phyloP scores from a whole-genome alignment of 2,888 invertebrate genomes.

The Hedychridium roseum region DNA sequence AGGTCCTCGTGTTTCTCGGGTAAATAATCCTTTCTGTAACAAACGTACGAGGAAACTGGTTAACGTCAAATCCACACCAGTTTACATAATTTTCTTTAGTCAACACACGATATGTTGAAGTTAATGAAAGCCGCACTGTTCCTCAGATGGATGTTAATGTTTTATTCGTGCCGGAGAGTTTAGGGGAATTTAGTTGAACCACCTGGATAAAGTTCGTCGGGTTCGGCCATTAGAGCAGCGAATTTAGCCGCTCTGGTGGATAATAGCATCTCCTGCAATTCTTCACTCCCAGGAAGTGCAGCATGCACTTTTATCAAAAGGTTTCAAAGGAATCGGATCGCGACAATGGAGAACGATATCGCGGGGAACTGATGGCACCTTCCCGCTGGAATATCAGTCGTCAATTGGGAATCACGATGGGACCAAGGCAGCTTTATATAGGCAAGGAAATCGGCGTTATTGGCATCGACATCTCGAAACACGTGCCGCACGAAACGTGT shows the following conservation, averaged over 20 bases:
- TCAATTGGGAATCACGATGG: conserved; percentile 37
- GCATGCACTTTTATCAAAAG: too few relatives aligned
- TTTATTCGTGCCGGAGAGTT: neutral
- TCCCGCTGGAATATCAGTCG: conserved; percentile 25
- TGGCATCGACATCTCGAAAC: conserved; percentile 29
- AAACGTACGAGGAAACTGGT: neutral
- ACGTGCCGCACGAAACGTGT: conserved; percentile 47
- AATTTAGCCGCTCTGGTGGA: conserved; percentile 53
- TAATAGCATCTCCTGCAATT: conserved; percentile 37
- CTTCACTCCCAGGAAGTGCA: too few relatives aligned
- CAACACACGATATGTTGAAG: neutral
- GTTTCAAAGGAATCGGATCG: too few relatives aligned
- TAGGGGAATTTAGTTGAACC: conserved; percentile 1
- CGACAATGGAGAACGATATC: neutral
- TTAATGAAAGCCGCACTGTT: neutral
- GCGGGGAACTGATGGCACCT: conserved; percentile 3
- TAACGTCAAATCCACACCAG: neutral
- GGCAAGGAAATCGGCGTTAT: conserved; percentile 14
- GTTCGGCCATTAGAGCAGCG: conserved; percentile 56
- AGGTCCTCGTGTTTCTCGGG: conserved; percentile 67
- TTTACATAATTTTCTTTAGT: neutral
- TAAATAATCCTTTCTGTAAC: conserved; percentile 72
- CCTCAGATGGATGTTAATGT: neutral
- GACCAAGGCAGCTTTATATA: conserved; percentile 41
- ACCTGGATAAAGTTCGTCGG: conserved; percentile 59